These are phyloP conservation scores for Neosilurus hyrtlii DNA, from an alignment of 2,797 vertebrate species.

Conservation along the genomic window DNA sequence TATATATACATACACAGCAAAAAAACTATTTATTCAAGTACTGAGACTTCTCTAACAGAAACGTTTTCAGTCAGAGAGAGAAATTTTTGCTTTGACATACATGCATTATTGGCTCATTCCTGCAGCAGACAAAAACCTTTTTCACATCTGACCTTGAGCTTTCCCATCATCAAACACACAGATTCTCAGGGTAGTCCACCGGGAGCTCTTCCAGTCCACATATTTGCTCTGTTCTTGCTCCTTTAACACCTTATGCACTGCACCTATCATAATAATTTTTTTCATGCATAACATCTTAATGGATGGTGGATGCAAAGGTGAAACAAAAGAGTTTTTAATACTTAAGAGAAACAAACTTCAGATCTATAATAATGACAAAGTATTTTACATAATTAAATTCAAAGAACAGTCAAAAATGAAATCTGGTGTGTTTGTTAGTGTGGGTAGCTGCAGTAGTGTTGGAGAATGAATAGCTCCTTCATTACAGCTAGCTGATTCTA, in stretches of 20 bases:
- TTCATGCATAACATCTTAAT: not conserved
- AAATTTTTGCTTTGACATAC: not conserved
- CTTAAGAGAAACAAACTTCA: not conserved
- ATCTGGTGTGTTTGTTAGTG: not conserved
- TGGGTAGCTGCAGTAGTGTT: not conserved
- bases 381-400: not conserved
- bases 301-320: not conserved
- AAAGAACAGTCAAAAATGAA: not conserved
- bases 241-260: conserved; percentile 22
- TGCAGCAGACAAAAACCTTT: conserved; percentile 10
- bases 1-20: too few relatives aligned
- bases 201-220: conserved; percentile 25
- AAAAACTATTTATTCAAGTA: not conserved
- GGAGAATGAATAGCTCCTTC: too few relatives aligned
- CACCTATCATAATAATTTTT: conserved; percentile 13
- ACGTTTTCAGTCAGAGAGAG: not conserved
- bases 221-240: conserved; percentile 34
- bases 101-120: conserved; percentile 11
- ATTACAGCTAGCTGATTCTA: not conserved
- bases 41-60: not conserved
- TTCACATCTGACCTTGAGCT: conserved; percentile 27
- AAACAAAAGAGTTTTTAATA: not conserved
- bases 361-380: not conserved
- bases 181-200: conserved; percentile 14
- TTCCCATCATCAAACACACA: conserved; percentile 35